Evolutionary conservation across 2,888 invertebrate species (phyloP).

Genomic region (Tetragnatha montana): DNA sequence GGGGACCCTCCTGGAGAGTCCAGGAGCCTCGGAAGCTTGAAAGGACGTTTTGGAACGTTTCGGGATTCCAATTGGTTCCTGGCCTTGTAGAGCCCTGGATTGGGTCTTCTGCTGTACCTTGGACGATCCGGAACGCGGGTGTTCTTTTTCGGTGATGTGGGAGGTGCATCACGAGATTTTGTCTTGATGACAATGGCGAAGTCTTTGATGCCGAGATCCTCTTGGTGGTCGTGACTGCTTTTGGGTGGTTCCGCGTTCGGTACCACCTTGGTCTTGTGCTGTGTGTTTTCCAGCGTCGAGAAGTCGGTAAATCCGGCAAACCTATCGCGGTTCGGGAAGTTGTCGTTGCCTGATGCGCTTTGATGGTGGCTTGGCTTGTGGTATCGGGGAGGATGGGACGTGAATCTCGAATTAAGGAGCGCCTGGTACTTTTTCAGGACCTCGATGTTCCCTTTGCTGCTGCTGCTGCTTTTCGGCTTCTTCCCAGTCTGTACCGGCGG

Average conservation of each 20-base stretch:
- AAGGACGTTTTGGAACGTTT: background rate
- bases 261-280: background rate
- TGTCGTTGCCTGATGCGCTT: background rate
- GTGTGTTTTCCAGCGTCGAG: constrained; percentile 35
- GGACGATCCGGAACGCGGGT: background rate
- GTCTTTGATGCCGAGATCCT: constrained; percentile 31
- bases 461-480: background rate
- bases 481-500: background rate
- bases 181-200: constrained; percentile 62
- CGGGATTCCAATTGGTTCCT: constrained; percentile 8
- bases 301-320: constrained; percentile 62
- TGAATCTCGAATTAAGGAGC: constrained; percentile 19
- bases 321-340: constrained; percentile 39
- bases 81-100: background rate
- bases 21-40: constrained; percentile 35
- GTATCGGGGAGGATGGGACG: background rate
- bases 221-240: background rate
- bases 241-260: background rate
- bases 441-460: background rate
- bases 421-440: constrained; percentile 37
- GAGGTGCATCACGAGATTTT: background rate
- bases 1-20: constrained; percentile 51
- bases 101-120: background rate
- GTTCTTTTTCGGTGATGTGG: background rate
- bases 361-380: background rate